Conservation (phyloP, 2,113 vertebrate species). For the Trochalopteron elliotii region DNA sequence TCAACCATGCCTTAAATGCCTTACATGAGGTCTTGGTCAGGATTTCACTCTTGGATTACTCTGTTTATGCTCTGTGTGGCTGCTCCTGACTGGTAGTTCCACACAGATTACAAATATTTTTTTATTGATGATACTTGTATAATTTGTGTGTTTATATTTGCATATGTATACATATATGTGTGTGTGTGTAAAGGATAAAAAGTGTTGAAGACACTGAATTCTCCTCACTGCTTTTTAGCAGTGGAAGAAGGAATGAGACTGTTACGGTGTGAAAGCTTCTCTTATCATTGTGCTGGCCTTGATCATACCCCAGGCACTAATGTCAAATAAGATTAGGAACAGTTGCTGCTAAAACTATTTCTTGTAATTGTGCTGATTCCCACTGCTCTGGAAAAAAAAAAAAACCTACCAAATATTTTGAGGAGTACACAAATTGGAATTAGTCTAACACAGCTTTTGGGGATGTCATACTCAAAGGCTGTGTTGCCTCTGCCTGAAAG, state of each 20-base stretch:
- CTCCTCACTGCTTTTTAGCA: background rate
- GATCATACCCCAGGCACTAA: background rate
- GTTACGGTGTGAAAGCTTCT: background rate
- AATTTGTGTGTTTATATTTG: background rate
- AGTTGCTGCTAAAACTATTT: background rate
- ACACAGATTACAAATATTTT: background rate
- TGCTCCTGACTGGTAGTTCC: background rate
- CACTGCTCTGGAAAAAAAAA: background rate
- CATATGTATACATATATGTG: rapidly evolving
- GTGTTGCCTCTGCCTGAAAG: background rate
- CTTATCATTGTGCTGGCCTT: background rate
- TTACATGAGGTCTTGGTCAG: background rate
- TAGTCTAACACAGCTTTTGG: background rate
- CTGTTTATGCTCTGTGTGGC: background rate
- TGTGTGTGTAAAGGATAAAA: background rate
- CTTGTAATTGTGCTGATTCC: background rate
- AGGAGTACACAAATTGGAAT: background rate
- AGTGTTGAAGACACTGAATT: background rate
- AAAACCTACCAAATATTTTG: background rate
- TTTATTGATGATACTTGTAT: background rate
- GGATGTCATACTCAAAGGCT: background rate
- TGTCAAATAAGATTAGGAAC: background rate
- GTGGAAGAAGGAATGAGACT: background rate
- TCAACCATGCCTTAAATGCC: background rate
- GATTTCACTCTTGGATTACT: background rate